Evolutionary conservation across 2,888 invertebrate species (phyloP), one percentile per base, ranked within the genome.

Genomic region (Euplexia lucipara): DNA sequence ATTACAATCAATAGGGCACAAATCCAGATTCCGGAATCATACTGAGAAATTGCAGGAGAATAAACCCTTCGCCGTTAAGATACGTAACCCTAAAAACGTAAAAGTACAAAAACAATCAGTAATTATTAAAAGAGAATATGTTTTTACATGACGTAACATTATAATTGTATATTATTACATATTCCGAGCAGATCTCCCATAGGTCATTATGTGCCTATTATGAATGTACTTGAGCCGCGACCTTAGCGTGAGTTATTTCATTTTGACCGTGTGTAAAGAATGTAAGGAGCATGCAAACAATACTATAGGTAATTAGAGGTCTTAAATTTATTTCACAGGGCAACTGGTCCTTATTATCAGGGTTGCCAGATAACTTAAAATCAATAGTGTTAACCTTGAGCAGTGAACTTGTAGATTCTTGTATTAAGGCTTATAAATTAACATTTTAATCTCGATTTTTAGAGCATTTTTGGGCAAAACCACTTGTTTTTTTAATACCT

Each of bases 131-230:
- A 54, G 32, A 59, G 49, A 45, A 69, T 59, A 44, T 61, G 44
- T 26, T 22, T 51, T 60, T 32, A 61, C 18, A 59, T 72, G 51
- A 72, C 57, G 72, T 69, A 80, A 79, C 60, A 51, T 30, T 49
- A 42, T 66, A 76, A 74, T 76, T 60, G 41, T 52, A 56, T 73
- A 63, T 64, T 70, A 78, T 78, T 74, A 70, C 22, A 39, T 59
- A 73, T 67, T 49, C 49, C 58, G 71, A 62, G 47, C 53, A 79
- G 72, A 77, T 76, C 67, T 79, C 81, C 75, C 72, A 69, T 78
- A 72, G 48, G 69, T 69, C 57, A 77, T 61, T 70, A 74, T 56
- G 35, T 75, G 48, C 30, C 26, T 70, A 66, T 70, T 70, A 70
- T 35, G 34, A 44, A 34, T 30, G 30, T 41, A 35, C 57, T 54